phyloP scores from a whole-genome alignment of 2,797 vertebrate species.

The Buphagus erythrorhynchus region DNA sequence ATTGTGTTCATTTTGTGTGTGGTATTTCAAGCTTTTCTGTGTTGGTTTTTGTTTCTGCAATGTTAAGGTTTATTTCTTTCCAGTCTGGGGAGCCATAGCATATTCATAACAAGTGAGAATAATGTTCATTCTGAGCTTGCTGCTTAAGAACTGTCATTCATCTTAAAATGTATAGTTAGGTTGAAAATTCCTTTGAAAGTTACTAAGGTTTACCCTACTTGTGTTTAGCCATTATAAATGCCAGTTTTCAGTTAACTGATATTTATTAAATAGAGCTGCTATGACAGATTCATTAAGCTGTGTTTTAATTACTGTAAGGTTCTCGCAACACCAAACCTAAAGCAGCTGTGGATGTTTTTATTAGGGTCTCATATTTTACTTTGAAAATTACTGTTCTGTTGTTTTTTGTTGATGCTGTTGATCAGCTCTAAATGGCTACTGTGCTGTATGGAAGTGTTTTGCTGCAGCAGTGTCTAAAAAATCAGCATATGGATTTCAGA shows the following conservation, averaged over 20 bases:
- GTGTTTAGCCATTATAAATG: neutral
- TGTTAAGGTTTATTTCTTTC: neutral
- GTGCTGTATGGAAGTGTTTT: neutral
- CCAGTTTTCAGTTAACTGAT: neutral
- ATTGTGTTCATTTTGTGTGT: neutral
- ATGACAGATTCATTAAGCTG: neutral
- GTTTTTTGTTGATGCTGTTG: neutral
- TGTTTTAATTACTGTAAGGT: neutral
- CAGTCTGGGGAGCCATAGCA: neutral
- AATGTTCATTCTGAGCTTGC: neutral
- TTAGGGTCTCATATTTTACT: neutral
- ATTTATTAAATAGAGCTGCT: neutral
- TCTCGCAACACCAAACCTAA: neutral
- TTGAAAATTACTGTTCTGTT: neutral
- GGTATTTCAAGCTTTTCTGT: neutral
- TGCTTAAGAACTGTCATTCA: neutral
- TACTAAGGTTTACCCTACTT: neutral
- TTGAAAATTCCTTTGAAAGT: constrained; percentile 20
- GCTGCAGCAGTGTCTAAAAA: neutral
- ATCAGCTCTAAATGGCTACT: neutral
- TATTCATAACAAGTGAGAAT: constrained; percentile 33
- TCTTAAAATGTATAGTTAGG: neutral
- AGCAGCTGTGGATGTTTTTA: neutral
- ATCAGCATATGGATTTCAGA: neutral
- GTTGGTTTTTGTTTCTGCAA: neutral